Evolutionary conservation across 2,888 invertebrate species (phyloP).

Genomic region (Sussaba pulchella): DNA sequence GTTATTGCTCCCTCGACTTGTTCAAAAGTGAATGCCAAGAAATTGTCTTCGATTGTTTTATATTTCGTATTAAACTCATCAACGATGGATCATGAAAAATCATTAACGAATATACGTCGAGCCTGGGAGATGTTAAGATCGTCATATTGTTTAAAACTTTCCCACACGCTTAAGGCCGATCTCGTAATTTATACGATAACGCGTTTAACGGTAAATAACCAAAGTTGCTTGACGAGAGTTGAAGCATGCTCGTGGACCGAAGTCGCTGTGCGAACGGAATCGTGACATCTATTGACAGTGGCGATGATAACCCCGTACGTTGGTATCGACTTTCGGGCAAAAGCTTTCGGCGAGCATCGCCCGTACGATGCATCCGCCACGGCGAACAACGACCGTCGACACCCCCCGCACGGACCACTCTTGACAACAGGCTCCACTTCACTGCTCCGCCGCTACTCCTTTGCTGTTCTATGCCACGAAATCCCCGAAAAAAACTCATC

Average conservation of each 20-base stretch:
- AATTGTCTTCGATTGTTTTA: slow-evolving; percentile 24
- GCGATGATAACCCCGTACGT: slow-evolving; percentile 35
- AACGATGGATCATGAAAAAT: slow-evolving; percentile 33
- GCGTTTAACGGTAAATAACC: slow-evolving; percentile 35
- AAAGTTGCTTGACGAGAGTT: slow-evolving; percentile 36
- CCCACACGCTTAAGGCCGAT: slow-evolving; percentile 8
- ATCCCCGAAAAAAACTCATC: slow-evolving; percentile 40
- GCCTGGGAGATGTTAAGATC: background rate
- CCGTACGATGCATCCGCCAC: background rate
- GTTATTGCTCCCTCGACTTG: slow-evolving; percentile 13
- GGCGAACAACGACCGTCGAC: background rate
- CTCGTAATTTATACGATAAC: background rate
- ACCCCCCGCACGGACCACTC: slow-evolving; percentile 5
- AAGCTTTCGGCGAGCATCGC: background rate
- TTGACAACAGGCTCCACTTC: slow-evolving; percentile 10
- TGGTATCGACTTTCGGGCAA: slow-evolving; percentile 33
- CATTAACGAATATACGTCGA: slow-evolving; percentile 38
- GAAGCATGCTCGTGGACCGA: background rate
- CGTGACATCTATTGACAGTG: slow-evolving; percentile 50
- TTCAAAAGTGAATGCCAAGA: slow-evolving; percentile 40
- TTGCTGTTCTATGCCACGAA: background rate
- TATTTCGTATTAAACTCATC: slow-evolving; percentile 31
- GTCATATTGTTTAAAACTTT: slow-evolving; percentile 2
- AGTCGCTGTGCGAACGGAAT: slow-evolving; percentile 17
- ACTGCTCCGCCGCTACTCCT: background rate